phyloP scores from a whole-genome alignment of 2,797 vertebrate genomes.

The Eurystomus glaucurus region DNA sequence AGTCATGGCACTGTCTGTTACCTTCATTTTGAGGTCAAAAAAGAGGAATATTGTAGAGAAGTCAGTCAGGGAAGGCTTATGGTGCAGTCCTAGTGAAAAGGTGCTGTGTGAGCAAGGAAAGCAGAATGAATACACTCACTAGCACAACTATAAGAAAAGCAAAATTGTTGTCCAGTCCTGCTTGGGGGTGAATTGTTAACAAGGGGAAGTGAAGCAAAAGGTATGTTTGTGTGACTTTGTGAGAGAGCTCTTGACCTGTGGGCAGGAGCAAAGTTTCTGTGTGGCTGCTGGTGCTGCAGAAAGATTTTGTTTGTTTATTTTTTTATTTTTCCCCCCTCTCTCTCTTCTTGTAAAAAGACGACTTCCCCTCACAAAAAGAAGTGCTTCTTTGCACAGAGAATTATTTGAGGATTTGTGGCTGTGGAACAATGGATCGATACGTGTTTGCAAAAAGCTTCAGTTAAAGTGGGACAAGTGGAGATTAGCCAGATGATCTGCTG shows the following conservation, averaged over 20 bases:
- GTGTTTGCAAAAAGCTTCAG: conserved; percentile 31
- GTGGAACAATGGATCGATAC: conserved; percentile 32
- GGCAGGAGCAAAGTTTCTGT: background rate
- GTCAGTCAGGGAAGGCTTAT: background rate
- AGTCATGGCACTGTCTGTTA: background rate
- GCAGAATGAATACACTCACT: background rate
- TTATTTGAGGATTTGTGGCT: conserved; percentile 50
- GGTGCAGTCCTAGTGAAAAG: background rate
- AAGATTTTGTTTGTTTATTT: background rate
- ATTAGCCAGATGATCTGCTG: conserved; percentile 55
- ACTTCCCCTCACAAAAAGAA: background rate
- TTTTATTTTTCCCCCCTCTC: background rate
- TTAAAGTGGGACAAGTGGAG: conserved; percentile 65
- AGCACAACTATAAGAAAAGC: background rate
- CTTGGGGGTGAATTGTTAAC: background rate
- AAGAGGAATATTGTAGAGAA: background rate
- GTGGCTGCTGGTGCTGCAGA: background rate
- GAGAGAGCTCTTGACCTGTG: background rate
- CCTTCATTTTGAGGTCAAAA: background rate
- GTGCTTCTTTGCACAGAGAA: background rate
- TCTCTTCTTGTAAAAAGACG: background rate
- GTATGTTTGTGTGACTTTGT: background rate
- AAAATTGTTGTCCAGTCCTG: background rate
- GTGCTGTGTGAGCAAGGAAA: background rate
- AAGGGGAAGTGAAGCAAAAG: background rate